phyloP scores from a whole-genome alignment of 2,888 invertebrate genomes.

The Abrostola tripartita region DNA sequence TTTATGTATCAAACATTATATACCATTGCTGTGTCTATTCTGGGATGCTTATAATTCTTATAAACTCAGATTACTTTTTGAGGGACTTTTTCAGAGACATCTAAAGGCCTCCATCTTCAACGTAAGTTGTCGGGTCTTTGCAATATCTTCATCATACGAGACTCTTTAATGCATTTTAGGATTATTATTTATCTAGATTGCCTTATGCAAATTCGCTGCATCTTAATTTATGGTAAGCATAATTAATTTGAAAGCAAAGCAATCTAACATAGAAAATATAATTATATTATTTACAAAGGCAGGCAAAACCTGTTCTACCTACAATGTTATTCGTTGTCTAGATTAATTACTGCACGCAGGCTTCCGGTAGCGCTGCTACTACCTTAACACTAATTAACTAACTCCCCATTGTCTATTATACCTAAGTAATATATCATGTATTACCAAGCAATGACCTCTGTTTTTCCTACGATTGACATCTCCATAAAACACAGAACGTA shows the following conservation, averaged over 20 bases:
- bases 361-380: constrained; percentile 35
- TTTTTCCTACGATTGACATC: background rate
- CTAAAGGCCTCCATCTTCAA: too few species aligned
- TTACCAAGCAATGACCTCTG: constrained; percentile 32
- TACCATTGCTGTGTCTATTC: too few species aligned
- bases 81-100: too few species aligned
- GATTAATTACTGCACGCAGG: constrained; percentile 33
- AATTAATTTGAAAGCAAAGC: background rate
- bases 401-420: constrained; percentile 15
- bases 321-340: constrained; percentile 30
- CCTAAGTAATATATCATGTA: constrained; percentile 10
- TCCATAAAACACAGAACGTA: constrained; percentile 22
- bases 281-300: constrained; percentile 13
- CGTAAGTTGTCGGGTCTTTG: too few species aligned
- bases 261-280: background rate
- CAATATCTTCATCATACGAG: too few species aligned
- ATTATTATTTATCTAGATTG: too few species aligned
- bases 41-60: too few species aligned
- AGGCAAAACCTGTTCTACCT: constrained; percentile 16
- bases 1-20: too few species aligned
- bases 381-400: constrained; percentile 8
- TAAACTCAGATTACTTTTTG: too few species aligned
- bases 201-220: too few species aligned
- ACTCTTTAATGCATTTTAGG: too few species aligned
- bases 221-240: background rate